A percentile compares a stretch with the other conserved stretches of the same genome.
phyloP scores from a whole-genome alignment of 2,797 vertebrate genomes.

The Chaunax sp. region DNA sequence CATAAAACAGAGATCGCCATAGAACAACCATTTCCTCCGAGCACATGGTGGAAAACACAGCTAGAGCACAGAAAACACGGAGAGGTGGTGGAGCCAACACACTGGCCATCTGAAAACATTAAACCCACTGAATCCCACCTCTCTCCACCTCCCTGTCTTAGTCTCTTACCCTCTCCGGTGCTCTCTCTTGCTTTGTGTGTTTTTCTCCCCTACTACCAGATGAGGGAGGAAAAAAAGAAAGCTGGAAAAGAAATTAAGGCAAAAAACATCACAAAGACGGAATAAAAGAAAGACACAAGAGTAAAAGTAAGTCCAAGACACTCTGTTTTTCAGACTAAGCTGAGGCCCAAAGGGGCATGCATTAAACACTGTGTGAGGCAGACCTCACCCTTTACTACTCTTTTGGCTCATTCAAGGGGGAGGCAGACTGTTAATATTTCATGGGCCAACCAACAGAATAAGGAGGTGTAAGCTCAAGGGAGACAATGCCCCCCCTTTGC shows the following conservation, averaged over 20 bases:
- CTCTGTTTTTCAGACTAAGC: slow-evolving; percentile 59
- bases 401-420: slow-evolving; percentile 73
- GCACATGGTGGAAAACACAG: slow-evolving; percentile 70
- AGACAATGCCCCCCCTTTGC: slow-evolving; percentile 24
- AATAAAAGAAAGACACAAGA: slow-evolving; percentile 38
- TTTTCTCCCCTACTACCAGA: slow-evolving; percentile 20
- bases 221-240: slow-evolving; percentile 6
- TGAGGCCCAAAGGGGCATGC: slow-evolving; percentile 63
- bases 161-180: slow-evolving; percentile 6
- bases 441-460: slow-evolving; percentile 70
- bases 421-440: slow-evolving; percentile 78
- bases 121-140: slow-evolving; percentile 65
- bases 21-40: slow-evolving; percentile 75
- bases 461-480: slow-evolving; percentile 69
- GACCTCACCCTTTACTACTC: slow-evolving; percentile 75
- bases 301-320: slow-evolving; percentile 39
- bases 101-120: slow-evolving; percentile 76
- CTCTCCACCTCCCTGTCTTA: slow-evolving; percentile 15
- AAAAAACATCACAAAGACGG: slow-evolving; percentile 20
- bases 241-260: slow-evolving; percentile 20
- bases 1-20: slow-evolving; percentile 80
- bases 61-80: slow-evolving; percentile 75
- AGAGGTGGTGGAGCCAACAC: slow-evolving; percentile 64
- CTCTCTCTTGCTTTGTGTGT: slow-evolving; percentile 9
- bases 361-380: slow-evolving; percentile 77